These are phyloP conservation scores for Lagenorhynchus albirostris DNA, from an alignment of 2,113 vertebrate species.

Conservation along the genomic window DNA sequence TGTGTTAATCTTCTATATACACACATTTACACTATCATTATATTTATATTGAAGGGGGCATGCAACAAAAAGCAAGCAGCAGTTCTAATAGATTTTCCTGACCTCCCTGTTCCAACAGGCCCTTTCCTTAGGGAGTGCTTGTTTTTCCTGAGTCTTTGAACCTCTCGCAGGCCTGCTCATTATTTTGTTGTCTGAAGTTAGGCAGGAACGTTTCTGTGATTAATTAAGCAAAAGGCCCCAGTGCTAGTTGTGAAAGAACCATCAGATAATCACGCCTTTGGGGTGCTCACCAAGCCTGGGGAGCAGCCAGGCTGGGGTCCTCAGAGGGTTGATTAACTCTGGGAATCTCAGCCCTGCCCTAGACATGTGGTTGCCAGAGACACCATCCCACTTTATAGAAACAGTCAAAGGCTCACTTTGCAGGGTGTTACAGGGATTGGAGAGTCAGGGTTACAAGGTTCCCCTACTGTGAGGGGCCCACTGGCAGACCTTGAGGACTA, in stretches of 20 bases:
- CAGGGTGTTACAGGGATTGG: slow-evolving; percentile 72
- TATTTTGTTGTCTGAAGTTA: slow-evolving; percentile 89
- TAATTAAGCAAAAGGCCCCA: slow-evolving; percentile 87
- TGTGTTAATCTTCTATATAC: slow-evolving; percentile 67
- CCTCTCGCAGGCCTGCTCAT: slow-evolving; percentile 85
- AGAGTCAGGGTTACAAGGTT: slow-evolving; percentile 71
- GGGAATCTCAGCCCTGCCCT: slow-evolving; percentile 78
- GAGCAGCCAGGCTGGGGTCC: slow-evolving; percentile 71
- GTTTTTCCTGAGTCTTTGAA: slow-evolving; percentile 85
- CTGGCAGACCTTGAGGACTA: background rate
- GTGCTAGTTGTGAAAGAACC: slow-evolving; percentile 82
- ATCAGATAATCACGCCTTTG: slow-evolving; percentile 86
- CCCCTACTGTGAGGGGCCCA: slow-evolving; percentile 68
- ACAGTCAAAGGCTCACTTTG: slow-evolving; percentile 78
- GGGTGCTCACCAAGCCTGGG: slow-evolving; percentile 78
- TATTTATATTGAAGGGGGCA: slow-evolving; percentile 81
- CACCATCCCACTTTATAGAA: slow-evolving; percentile 79
- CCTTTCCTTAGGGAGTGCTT: slow-evolving; percentile 82
- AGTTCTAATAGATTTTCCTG: slow-evolving; percentile 80
- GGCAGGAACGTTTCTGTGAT: slow-evolving; percentile 86
- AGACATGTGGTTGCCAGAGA: slow-evolving; percentile 77
- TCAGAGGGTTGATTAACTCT: slow-evolving; percentile 85
- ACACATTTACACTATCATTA: slow-evolving; percentile 78
- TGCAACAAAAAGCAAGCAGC: slow-evolving; percentile 78
- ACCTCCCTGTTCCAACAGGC: slow-evolving; percentile 76